Conservation (phyloP, 2,797 vertebrate species). For the Valencia hispanica region DNA sequence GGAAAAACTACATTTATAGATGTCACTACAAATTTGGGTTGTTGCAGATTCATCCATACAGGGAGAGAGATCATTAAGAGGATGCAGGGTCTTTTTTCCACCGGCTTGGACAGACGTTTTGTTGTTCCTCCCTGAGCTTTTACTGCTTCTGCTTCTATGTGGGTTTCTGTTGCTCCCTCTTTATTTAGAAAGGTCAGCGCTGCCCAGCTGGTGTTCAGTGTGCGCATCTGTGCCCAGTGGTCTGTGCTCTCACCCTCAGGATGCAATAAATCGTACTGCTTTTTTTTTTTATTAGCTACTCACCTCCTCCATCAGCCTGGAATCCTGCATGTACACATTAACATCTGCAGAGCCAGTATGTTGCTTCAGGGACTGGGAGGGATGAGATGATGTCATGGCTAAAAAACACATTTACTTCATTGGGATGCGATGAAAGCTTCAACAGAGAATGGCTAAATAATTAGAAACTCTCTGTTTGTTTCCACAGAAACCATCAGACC, state of each 20-base stretch:
- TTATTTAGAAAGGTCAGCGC: slow-evolving; percentile 41
- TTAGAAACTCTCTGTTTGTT: slow-evolving; percentile 33
- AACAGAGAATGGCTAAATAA: background rate
- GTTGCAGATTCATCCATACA: slow-evolving; percentile 11
- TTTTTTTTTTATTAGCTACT: slow-evolving; percentile 50
- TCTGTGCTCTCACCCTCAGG: slow-evolving; percentile 9
- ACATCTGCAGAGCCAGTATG: slow-evolving; percentile 5
- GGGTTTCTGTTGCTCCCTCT: slow-evolving; percentile 19
- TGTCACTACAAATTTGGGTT: slow-evolving; percentile 4
- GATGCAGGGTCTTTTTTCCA: background rate
- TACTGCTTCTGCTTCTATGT: slow-evolving; percentile 33
- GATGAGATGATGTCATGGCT: slow-evolving; percentile 46
- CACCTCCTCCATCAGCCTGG: slow-evolving; percentile 25
- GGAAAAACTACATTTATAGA: background rate
- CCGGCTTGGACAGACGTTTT: slow-evolving; percentile 15
- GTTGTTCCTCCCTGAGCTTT: slow-evolving; percentile 8
- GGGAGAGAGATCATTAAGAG: background rate
- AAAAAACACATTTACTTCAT: slow-evolving; percentile 29
- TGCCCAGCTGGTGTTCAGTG: slow-evolving; percentile 37
- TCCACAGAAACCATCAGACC: slow-evolving; percentile 26
- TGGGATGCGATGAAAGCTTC: background rate
- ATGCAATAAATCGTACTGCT: slow-evolving; percentile 41
- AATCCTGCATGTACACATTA: slow-evolving; percentile 8
- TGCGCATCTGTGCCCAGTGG: slow-evolving; percentile 1
- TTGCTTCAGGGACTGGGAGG: slow-evolving; percentile 33